phyloP scores from a whole-genome alignment of 2,888 invertebrate species.

The Acrocyrtus sp. region DNA sequence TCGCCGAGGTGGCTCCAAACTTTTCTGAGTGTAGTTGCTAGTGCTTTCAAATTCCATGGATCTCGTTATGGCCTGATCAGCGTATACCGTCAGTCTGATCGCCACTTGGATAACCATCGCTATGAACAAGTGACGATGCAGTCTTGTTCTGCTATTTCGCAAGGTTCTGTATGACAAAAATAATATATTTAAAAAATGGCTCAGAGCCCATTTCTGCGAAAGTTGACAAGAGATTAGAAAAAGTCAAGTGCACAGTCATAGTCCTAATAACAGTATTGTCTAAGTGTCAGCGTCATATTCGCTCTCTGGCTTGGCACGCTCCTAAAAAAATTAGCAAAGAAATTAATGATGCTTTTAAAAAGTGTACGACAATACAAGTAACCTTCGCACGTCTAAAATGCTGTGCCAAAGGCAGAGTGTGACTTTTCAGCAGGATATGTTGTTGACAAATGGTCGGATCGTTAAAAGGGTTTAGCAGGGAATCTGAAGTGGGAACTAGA shows the following conservation, averaged over 20 bases:
- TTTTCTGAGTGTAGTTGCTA: neutral
- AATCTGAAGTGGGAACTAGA: no score
- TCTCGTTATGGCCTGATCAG: slow-evolving; percentile 75
- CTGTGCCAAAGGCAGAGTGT: no score
- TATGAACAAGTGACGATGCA: slow-evolving; percentile 85
- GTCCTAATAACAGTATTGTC: neutral
- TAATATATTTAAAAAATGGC: no score
- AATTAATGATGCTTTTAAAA: no score
- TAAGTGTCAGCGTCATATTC: no score
- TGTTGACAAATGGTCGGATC: no score
- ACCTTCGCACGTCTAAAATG: no score
- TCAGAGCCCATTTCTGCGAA: neutral
- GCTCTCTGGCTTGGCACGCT: no score
- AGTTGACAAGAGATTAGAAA: neutral
- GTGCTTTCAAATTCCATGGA: slow-evolving; percentile 59
- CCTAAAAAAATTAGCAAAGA: no score
- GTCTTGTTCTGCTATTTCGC: slow-evolving; percentile 83
- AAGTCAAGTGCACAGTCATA: neutral
- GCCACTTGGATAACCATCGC: slow-evolving; percentile 83
- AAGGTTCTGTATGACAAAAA: slow-evolving; percentile 72
- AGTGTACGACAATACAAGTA: no score
- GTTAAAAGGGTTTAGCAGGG: no score
- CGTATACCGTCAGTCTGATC: slow-evolving; percentile 78
- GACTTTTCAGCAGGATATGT: no score
- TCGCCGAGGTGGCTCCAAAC: slow-evolving; percentile 61